Base-by-base conservation (phyloP, 53 echinoderm and acorn worm genomes). In the Astropecten irregularis region DNA sequence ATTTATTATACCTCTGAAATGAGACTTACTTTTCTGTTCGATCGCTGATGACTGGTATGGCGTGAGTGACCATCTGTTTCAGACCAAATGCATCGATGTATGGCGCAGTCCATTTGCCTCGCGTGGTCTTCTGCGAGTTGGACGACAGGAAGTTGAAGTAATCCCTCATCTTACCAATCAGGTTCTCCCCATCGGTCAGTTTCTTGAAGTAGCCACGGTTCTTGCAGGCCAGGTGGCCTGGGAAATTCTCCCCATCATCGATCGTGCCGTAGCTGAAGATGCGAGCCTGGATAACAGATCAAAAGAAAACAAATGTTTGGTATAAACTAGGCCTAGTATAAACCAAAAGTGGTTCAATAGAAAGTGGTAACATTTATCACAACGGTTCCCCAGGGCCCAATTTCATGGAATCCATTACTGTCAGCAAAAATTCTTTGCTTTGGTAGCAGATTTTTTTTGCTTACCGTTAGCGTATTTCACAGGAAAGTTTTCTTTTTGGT, bases 81-180 rank as follows among this genome's bases (percentile, higher is more conserved):
- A 99, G 77, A 10, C 99, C 97, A 87, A 94, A 96, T 29, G 97
- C 93, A 82, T 97, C 97, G n/a, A 97, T 82, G 81, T 99, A 99
- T n/a, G 99, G 99, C 10, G 94, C 91, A 1, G 99, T 99, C 99
- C 99, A 99, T 35, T 92, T 88, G 4, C 92, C 90, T 73, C 15
- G 65, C 51, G 85, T 84, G 13, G 71, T 82, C 61, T 86, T 83
- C 64, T 88, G 85, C 2, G 94, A 84, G 51, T 94, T 94, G 65
- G 90, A 84, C 49, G 91, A 91, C 4, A 94, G 76, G 62, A 94
- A 94, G 25, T 92, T 87, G 90, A 99, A 99, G 83, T 99, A 99
- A 29, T 99, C 82, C 22, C 85, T 85, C 99, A 99, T 99, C 70
- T 99, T 92, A 0, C 89, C 88, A 23, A 99, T 99, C 37, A 99